phyloP scores from a whole-genome alignment of 2,797 vertebrate genomes.

The Hypotaenidia philippensis region DNA sequence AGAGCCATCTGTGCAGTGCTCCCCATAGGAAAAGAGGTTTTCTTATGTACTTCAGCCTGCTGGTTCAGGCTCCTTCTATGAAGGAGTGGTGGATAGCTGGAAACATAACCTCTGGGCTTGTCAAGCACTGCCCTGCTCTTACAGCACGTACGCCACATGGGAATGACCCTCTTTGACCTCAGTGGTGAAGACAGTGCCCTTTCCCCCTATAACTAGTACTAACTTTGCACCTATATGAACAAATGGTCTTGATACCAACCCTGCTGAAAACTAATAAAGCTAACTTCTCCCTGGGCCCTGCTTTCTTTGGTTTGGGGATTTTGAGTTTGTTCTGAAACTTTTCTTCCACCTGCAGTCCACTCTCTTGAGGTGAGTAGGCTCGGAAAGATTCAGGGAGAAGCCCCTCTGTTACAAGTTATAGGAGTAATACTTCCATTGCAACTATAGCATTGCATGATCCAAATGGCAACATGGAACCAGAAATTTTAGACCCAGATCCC shows the following conservation, averaged over 20 bases:
- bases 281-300: slow-evolving; percentile 39
- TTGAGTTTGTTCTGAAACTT: slow-evolving; percentile 69
- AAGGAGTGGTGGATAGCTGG: not conserved
- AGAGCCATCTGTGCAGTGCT: not conserved
- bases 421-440: slow-evolving; percentile 21
- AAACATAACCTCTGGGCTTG: not conserved
- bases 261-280: slow-evolving; percentile 48
- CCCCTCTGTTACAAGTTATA: not conserved
- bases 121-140: not conserved
- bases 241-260: slow-evolving; percentile 38
- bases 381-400: slow-evolving; percentile 27
- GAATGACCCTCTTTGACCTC: not conserved
- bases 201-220: slow-evolving; percentile 12
- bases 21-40: not conserved
- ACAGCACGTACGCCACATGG: not conserved
- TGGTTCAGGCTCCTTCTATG: not conserved
- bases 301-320: slow-evolving; percentile 63
- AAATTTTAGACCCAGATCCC: slow-evolving; percentile 51
- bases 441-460: slow-evolving; percentile 54
- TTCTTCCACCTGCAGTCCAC: slow-evolving; percentile 47
- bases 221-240: slow-evolving; percentile 9
- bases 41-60: not conserved
- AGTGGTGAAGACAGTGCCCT: not conserved
- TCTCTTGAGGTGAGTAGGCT: slow-evolving; percentile 71
- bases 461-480: slow-evolving; percentile 59